A percentile compares a stretch with the other conserved stretches of the same genome.
Evolutionary conservation across 2,888 invertebrate genomes (phyloP).

Genomic region (Hirtodrosophila confusa): DNA sequence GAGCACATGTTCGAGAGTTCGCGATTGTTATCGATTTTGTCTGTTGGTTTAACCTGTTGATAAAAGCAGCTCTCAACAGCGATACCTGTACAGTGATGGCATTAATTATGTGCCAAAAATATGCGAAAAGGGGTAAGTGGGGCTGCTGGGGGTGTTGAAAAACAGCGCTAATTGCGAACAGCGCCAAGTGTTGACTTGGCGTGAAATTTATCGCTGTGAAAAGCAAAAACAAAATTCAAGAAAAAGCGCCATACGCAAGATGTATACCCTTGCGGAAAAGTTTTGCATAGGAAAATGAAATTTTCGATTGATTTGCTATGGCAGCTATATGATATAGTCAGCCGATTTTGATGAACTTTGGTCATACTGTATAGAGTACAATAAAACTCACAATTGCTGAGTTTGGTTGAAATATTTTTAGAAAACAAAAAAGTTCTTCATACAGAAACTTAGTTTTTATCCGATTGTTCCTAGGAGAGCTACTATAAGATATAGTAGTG

Average conservation of each 20-base stretch:
- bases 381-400: no score
- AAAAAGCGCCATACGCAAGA: conserved; percentile 14
- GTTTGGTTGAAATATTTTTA: no score
- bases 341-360: no score
- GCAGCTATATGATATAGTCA: no score
- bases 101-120: conserved; percentile 50
- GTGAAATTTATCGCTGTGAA: conserved; percentile 69
- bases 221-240: conserved; percentile 20
- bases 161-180: conserved; percentile 47
- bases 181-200: conserved; percentile 74
- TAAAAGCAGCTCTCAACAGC: conserved; percentile 13
- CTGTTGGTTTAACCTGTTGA: conserved; percentile 48
- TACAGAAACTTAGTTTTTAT: no score
- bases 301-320: no score
- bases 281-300: no score
- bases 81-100: neutral
- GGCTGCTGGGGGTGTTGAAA: neutral
- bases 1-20: conserved; percentile 7
- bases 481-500: no score
- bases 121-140: neutral
- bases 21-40: conserved; percentile 23
- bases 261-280: no score
- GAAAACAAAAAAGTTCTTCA: no score
- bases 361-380: no score
- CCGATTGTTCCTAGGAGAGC: no score